Conservation (phyloP, 1,140 invertebrate genomes). For the Anadara kagoshimensis region DNA sequence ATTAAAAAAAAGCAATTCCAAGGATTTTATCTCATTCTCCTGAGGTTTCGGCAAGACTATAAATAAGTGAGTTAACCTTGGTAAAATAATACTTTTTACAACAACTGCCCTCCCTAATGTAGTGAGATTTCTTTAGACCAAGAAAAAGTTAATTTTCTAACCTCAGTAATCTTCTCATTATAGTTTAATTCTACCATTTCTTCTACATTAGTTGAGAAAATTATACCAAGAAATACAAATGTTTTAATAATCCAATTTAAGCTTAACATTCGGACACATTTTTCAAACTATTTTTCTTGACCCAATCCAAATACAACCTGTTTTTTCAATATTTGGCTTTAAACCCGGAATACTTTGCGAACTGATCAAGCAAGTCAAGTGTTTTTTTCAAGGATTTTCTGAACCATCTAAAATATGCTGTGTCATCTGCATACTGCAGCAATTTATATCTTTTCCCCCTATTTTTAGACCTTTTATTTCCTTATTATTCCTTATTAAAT, state of each 20-base stretch:
- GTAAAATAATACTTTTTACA: not conserved
- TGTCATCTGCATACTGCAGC: not conserved
- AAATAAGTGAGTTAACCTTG: not conserved
- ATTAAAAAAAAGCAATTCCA: too few species aligned
- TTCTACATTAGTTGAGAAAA: too few species aligned
- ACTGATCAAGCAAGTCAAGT: not conserved
- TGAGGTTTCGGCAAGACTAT: not conserved
- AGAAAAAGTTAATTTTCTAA: not conserved
- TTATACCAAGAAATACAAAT: too few species aligned
- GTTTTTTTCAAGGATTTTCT: not conserved
- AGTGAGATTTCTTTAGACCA: not conserved
- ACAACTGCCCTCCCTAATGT: not conserved
- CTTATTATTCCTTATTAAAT: not conserved
- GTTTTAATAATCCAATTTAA: not conserved
- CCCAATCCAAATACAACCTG: not conserved
- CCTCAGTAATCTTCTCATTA: not conserved
- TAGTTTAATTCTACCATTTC: too few species aligned
- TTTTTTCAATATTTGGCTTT: not conserved
- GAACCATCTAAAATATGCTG: not conserved
- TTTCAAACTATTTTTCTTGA: not conserved
- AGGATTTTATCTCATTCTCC: not conserved
- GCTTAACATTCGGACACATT: not conserved
- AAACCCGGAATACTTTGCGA: not conserved
- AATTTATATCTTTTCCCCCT: not conserved
- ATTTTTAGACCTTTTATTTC: not conserved